phyloP scores from a whole-genome alignment of 2,113 vertebrate genomes.

The Stictonetta naevosa region DNA sequence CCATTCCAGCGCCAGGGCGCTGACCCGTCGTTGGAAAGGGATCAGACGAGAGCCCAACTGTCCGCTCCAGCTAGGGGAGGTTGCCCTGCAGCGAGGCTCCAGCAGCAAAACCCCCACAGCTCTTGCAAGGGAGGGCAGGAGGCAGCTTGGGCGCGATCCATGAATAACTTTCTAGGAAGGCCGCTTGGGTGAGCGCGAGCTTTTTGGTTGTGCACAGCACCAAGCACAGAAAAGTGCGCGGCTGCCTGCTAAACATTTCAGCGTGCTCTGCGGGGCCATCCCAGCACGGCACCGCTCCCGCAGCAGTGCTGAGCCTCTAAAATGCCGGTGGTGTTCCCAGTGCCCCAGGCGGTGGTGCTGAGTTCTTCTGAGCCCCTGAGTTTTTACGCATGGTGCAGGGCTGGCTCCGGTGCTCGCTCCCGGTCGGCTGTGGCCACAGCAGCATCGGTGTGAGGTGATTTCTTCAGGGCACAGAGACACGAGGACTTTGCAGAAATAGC shows the following conservation, averaged over 20 bases:
- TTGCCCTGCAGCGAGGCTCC: not conserved
- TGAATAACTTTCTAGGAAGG: conserved; percentile 40
- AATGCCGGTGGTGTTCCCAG: fast-evolving
- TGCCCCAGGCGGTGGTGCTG: fast-evolving
- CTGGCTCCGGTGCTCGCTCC: fast-evolving
- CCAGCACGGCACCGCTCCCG: not conserved
- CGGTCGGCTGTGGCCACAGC: fast-evolving
- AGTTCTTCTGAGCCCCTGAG: fast-evolving
- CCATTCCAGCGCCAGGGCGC: fast-evolving
- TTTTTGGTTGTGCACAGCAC: not conserved
- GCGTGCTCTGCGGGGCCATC: not conserved
- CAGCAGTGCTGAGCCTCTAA: fast-evolving
- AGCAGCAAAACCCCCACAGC: not conserved
- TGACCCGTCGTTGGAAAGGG: fast-evolving
- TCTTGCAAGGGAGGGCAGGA: not conserved
- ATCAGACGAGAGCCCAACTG: not conserved
- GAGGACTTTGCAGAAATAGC: not conserved
- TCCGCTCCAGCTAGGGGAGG: not conserved
- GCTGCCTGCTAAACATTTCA: fast-evolving
- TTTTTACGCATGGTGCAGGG: fast-evolving
- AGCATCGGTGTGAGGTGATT: not conserved
- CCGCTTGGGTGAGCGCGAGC: not conserved
- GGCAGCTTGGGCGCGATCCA: not conserved
- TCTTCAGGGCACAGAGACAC: not conserved
- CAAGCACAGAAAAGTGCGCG: not conserved